Conservation (phyloP, 2,888 invertebrate genomes). For the Sinodicranocentrus sp. region DNA sequence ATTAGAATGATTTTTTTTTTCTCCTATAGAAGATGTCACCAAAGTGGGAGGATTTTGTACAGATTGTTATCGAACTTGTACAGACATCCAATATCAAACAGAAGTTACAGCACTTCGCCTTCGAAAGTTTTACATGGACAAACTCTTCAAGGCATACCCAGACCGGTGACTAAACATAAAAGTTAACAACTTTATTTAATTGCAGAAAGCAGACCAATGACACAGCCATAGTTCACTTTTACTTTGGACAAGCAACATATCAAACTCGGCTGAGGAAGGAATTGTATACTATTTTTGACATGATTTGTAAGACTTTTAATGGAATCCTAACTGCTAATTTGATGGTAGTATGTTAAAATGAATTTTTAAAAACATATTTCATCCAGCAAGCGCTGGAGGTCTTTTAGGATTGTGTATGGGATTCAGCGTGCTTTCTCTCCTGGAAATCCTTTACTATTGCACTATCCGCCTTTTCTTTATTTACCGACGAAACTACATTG, state of each 20-base stretch:
- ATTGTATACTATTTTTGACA: slow-evolving; percentile 61
- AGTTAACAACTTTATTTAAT: no score
- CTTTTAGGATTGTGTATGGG: slow-evolving; percentile 69
- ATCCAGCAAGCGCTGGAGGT: no score
- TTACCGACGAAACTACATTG: background rate
- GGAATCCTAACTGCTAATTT: background rate
- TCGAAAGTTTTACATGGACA: background rate
- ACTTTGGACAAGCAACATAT: slow-evolving; percentile 62
- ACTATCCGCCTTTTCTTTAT: slow-evolving; percentile 56
- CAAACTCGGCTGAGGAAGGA: slow-evolving; percentile 68
- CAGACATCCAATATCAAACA: slow-evolving; percentile 67
- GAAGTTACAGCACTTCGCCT: slow-evolving; percentile 45
- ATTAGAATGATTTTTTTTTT: no score
- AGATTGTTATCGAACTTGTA: slow-evolving; percentile 56
- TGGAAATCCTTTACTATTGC: slow-evolving; percentile 68
- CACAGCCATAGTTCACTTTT: slow-evolving; percentile 71
- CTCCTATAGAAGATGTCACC: background rate
- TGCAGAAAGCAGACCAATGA: background rate
- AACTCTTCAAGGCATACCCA: background rate
- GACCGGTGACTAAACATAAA: background rate
- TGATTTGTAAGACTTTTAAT: slow-evolving; percentile 62
- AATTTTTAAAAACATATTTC: no score
- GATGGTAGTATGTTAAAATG: background rate
- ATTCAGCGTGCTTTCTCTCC: slow-evolving; percentile 66
- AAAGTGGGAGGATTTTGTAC: background rate